phyloP scores from a whole-genome alignment of 2,797 vertebrate species.

The Phoeniculus purpureus region DNA sequence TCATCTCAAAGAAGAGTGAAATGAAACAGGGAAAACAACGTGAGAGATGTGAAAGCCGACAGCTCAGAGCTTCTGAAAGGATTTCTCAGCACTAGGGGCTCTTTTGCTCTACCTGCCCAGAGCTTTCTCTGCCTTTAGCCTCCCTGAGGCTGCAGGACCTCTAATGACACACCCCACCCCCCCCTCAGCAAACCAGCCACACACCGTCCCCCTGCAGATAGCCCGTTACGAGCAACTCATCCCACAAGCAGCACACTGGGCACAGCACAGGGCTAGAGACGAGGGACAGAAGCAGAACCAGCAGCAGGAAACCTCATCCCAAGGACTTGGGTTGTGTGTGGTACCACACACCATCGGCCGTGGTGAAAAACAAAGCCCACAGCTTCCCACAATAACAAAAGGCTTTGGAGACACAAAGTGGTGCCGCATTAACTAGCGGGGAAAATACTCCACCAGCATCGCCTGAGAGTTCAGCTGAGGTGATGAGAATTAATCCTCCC shows the following conservation, averaged over 20 bases:
- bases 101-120: not conserved
- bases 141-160: not conserved
- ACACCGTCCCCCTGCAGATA: no score
- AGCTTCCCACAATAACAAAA: rapidly evolving
- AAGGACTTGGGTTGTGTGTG: rapidly evolving
- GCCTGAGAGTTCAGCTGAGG: not conserved
- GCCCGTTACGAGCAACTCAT: not conserved
- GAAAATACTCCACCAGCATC: not conserved
- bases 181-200: not conserved
- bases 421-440: not conserved
- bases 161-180: no score
- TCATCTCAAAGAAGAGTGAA: not conserved
- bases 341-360: rapidly evolving
- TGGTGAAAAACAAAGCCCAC: rapidly evolving
- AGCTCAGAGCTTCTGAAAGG: not conserved
- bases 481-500: not conserved
- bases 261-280: not conserved
- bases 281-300: not conserved
- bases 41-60: not conserved
- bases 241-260: no score
- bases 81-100: not conserved
- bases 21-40: not conserved
- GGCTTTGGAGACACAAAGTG: not conserved
- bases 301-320: not conserved
- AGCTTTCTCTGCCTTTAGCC: no score